Evolutionary conservation across 2,888 invertebrate genomes (phyloP).

Genomic region (Eutolmus rufibarbis): DNA sequence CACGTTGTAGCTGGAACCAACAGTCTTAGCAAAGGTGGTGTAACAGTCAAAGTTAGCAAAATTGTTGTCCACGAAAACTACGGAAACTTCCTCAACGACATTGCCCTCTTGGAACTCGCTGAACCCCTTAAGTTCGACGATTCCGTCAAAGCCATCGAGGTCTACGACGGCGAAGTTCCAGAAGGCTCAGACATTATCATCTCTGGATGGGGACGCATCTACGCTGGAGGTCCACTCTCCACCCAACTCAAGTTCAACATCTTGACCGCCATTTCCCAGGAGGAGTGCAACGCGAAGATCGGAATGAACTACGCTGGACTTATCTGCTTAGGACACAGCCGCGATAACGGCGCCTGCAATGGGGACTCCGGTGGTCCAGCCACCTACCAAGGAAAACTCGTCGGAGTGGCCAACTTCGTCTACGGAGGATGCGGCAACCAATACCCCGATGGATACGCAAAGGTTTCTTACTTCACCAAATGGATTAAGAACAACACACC

Average conservation of each 20-base stretch:
- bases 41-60: background rate
- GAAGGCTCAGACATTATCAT: slow-evolving; percentile 36
- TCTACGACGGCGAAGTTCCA: slow-evolving; percentile 32
- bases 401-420: slow-evolving; percentile 57
- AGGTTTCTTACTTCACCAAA: slow-evolving; percentile 50
- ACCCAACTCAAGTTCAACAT: slow-evolving; percentile 53
- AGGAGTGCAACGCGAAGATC: slow-evolving; percentile 50
- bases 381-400: slow-evolving; percentile 53
- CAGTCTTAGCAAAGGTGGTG: background rate
- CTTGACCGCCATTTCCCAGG: slow-evolving; percentile 50
- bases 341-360: slow-evolving; percentile 54
- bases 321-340: slow-evolving; percentile 54
- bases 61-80: slow-evolving; percentile 45
- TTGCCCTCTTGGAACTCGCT: slow-evolving; percentile 42
- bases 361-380: slow-evolving; percentile 60
- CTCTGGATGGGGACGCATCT: slow-evolving; percentile 46
- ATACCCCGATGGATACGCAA: slow-evolving; percentile 58
- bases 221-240: slow-evolving; percentile 49
- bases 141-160: slow-evolving; percentile 33
- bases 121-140: slow-evolving; percentile 35
- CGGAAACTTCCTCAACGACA: slow-evolving; percentile 45
- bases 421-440: slow-evolving; percentile 53
- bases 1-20: background rate
- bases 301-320: slow-evolving; percentile 51
- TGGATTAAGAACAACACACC: slow-evolving; percentile 53